Conservation (phyloP, 2,888 invertebrate genomes). For the Apamea crenata region DNA sequence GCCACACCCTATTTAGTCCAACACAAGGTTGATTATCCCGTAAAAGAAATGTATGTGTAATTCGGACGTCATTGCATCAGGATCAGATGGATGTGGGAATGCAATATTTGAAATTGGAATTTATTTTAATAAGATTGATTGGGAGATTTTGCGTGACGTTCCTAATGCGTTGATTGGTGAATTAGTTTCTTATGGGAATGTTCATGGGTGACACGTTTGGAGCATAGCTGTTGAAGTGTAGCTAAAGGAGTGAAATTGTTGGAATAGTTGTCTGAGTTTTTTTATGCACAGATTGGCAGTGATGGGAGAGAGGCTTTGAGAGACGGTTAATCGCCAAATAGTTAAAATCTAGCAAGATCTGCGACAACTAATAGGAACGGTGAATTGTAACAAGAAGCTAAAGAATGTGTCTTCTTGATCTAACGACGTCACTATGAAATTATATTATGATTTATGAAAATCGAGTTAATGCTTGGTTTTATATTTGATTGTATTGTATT, state of each 20-base stretch:
- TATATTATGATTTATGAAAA: too few species aligned
- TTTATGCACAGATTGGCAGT: background rate
- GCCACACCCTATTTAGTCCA: constrained; percentile 59
- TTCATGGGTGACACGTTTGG: constrained; percentile 6
- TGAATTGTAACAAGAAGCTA: background rate
- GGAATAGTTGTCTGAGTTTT: background rate
- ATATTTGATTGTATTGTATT: too few species aligned
- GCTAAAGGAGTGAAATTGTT: background rate
- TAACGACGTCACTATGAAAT: too few species aligned
- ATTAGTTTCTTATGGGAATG: constrained; percentile 6
- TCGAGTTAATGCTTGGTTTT: too few species aligned
- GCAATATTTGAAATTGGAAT: constrained; percentile 71
- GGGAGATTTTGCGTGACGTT: constrained; percentile 58
- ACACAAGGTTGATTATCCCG: constrained; percentile 67
- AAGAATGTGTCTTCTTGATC: background rate
- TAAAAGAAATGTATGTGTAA: background rate
- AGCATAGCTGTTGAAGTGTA: background rate
- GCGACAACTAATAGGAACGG: background rate
- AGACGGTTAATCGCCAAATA: background rate
- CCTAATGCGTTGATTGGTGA: constrained; percentile 48
- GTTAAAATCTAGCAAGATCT: background rate
- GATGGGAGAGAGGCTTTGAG: too few species aligned
- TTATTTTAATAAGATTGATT: constrained; percentile 70
- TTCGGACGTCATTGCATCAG: constrained; percentile 59
- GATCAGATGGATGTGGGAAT: constrained; percentile 68